Percentiles rank a stretch among this genome's conserved stretches.
Conservation (phyloP, 2,888 invertebrate species). For the Polyommatus icarus region DNA sequence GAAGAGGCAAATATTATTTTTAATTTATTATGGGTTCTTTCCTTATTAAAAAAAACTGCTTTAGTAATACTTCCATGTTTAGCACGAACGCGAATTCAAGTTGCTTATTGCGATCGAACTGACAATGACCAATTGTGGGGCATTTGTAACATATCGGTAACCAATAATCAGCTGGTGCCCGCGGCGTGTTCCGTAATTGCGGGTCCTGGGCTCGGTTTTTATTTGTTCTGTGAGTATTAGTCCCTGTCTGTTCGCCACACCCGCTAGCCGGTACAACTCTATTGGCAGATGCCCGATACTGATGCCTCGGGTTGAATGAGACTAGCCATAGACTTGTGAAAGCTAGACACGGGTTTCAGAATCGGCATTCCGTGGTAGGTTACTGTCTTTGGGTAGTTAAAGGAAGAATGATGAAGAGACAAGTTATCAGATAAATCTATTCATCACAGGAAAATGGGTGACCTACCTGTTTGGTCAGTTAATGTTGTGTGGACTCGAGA, state of each 20-base stretch:
- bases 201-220: constrained; percentile 42
- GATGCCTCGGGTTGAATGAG: constrained; percentile 62
- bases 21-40: too few relatives aligned
- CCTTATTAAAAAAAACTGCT: too few relatives aligned
- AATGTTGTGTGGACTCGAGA: too few relatives aligned
- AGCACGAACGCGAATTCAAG: too few relatives aligned
- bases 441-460: too few relatives aligned
- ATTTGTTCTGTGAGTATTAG: constrained; percentile 50
- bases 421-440: too few relatives aligned
- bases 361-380: too few relatives aligned
- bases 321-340: constrained; percentile 36
- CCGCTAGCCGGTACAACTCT: constrained; percentile 61
- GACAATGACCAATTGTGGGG: constrained; percentile 37
- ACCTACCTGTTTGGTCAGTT: too few relatives aligned
- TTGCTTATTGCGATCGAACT: constrained; percentile 29
- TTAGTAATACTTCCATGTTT: too few relatives aligned
- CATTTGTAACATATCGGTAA: constrained; percentile 41
- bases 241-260: constrained; percentile 59
- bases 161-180: constrained; percentile 41
- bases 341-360: not conserved
- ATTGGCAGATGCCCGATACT: constrained; percentile 64
- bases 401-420: too few relatives aligned
- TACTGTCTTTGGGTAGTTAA: too few relatives aligned
- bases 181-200: constrained; percentile 43
- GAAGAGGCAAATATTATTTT: too few relatives aligned